Evolutionary conservation across 1,140 invertebrate species (phyloP), one percentile per base, ranked within the genome.

Genomic region (Thalassaphorura encarpata): DNA sequence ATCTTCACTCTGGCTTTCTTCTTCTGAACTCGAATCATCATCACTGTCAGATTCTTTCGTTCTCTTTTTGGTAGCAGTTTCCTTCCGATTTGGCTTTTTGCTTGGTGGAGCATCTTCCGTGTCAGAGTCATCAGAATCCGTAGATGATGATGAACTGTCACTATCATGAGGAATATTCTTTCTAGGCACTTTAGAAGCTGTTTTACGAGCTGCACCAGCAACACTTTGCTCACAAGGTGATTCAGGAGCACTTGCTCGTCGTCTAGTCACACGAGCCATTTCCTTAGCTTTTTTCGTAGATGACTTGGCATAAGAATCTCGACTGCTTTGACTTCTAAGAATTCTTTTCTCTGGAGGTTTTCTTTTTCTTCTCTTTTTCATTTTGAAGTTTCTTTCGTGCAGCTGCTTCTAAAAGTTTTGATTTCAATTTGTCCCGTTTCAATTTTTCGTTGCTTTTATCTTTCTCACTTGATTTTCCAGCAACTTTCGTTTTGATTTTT

Each of bases 281-380:
- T n/a, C n/a, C n/a, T n/a, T n/a, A n/a, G n/a, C n/a, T n/a, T n/a
- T n/a, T n/a, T n/a, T n/a, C n/a, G n/a, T n/a, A n/a, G n/a, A n/a
- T n/a, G n/a, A n/a, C n/a, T n/a, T n/a, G n/a, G n/a, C n/a, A n/a
- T n/a, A n/a, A n/a, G n/a, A n/a, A n/a, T 52, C 40, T 3, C 55
- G 33, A 29, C 40, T 54, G 36, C 58, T 64, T 46, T 58, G 54
- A 33, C 62, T 63, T 42, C 62, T 18, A 0, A 61, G 41, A 15
- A 61, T 52, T 49, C 62, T 39, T 31, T 57, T 59, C 18, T 52
- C 46, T 1, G 61, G 61, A 31, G 33, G 21, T 21, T 55, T 39
- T n/a, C n/a, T n/a, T 3, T 39, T 23, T 45, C 36, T 58, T 29
- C 15, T 31, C 16, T 28, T 33, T 26, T 52, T 60, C 43, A 36